Evolutionary conservation across 2,113 vertebrate genomes (phyloP), one percentile per base, ranked within the genome.

Genomic region (Ranitomeya imitator): DNA sequence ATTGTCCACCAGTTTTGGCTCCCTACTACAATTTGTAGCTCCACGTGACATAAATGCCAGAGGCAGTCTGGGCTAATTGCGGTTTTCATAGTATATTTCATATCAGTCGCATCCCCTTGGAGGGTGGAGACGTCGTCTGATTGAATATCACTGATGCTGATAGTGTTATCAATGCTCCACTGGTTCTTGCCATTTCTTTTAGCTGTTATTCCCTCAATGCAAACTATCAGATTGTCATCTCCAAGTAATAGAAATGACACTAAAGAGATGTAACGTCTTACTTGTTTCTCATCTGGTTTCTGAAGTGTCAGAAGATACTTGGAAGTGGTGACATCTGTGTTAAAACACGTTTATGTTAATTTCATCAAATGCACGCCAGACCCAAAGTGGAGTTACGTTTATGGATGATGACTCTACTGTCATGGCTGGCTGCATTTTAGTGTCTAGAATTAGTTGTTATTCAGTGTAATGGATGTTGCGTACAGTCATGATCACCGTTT

Each of bases 1-100:
- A 78, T 60, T 85, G 71, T n/a, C n/a, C n/a, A n/a, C n/a, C n/a
- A n/a, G n/a, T n/a, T n/a, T n/a, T n/a, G n/a, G n/a, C n/a, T n/a
- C n/a, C n/a, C n/a, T n/a, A n/a, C n/a, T n/a, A n/a, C 79, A 88
- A 83, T 88, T 88, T 83, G 67, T 73, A 83, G 52, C 65, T 61
- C 0, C 6, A 23, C 61, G 65, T 88, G 79, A 83, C 79, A 83
- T 54, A 63, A 83, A 57, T 74, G 79, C 79, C 55, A 26, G 18
- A 80, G 77, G 63, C 63, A 73, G 23, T 71, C 13, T 80, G 74
- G 31, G 55, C 55, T 88, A 83, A 88, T 88, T 88, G 79, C 79
- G 26, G n/a, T 73, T 87, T n/a, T n/a, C 78, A 71, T 71, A 81
- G 65, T 82, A 88, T 81, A 80, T 87, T 59, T 71, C 63, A 87